Base-by-base conservation (phyloP, 2,888 invertebrate species). In the Zelleria hepariella region DNA sequence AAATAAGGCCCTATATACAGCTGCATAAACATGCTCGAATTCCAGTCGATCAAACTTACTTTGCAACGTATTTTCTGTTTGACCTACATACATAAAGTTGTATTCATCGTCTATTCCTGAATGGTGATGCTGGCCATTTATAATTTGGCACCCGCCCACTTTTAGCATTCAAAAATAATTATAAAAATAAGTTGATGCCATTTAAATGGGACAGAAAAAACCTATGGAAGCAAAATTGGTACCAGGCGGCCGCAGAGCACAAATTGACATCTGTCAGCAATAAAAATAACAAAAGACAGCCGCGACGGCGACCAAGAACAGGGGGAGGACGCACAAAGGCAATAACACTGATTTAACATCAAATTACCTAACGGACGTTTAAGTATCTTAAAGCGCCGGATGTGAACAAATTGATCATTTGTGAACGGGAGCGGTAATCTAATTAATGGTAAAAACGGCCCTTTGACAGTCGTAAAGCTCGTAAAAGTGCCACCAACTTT, bases 321-420 rank as follows among this genome's bases (percentile, higher is more conserved):
- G 24, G 24, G 57, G 58, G 58, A 23, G 47, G 7, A 8, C 10
- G 26, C 23, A 47, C n/a, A 25, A 48, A 48, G 48, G 48, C 57
- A 27, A 42, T 56, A 56, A 57, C 57, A 23, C 23, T 57, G 57
- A 57, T 57, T 57, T 57, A 57, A 15, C 57, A 57, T 57, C 48
- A 27, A 49, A 58, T 58, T 58, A 58, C 51, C 49, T 49, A 49
- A 49, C 53, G 42, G 58, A 56, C 59, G 58, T 49, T 65, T 63
- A 64, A 63, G 53, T 20, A 59, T 63, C 69, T 64, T 68, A 67
- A 70, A 23, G 65, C 63, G 68, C 69, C 76, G 78, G 79, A 78
- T 72, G 73, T 63, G 62, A 65, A 70, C 69, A 74, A 77, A 78
- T 78, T 78, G 77, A 67, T 72, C 77, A 68, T 77, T 78, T 77